Evolutionary conservation across 1,140 invertebrate genomes (phyloP).

Genomic region (Pteromalus puparum): DNA sequence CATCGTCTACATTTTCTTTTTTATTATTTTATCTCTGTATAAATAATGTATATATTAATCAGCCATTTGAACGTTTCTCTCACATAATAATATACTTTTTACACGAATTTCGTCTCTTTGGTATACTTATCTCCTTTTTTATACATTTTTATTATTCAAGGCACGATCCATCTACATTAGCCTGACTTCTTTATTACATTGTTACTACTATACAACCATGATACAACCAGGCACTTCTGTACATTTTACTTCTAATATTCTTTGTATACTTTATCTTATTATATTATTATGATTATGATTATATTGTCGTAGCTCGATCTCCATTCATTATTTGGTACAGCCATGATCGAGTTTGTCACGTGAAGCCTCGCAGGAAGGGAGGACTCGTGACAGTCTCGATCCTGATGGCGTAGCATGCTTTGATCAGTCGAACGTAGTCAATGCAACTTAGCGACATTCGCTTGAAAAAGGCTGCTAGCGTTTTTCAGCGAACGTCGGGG

Average conservation of each 20-base stretch:
- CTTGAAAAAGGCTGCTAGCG: background rate
- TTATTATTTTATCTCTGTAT: slow-evolving; percentile 18
- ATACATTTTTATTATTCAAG: slow-evolving; percentile 47
- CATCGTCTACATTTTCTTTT: slow-evolving; percentile 55
- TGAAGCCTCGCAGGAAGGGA: background rate
- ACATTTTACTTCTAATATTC: slow-evolving; percentile 21
- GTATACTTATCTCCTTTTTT: slow-evolving; percentile 37
- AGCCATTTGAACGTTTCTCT: slow-evolving; percentile 6
- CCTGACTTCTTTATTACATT: background rate
- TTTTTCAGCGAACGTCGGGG: background rate
- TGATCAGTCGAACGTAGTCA: slow-evolving; percentile 32
- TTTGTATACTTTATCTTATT: slow-evolving; percentile 14
- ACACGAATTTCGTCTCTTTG: slow-evolving; percentile 25
- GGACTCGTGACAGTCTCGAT: slow-evolving; percentile 30
- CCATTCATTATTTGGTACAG: background rate
- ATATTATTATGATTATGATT: no score
- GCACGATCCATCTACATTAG: slow-evolving; percentile 52
- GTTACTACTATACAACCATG: background rate
- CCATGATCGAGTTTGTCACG: slow-evolving; percentile 18
- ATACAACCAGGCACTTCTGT: slow-evolving; percentile 21
- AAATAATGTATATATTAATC: slow-evolving; percentile 44
- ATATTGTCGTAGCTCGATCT: background rate
- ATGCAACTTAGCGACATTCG: background rate
- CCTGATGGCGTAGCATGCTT: slow-evolving; percentile 54
- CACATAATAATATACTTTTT: slow-evolving; percentile 36